A percentile compares a stretch with the other conserved stretches of the same genome.
phyloP scores from a whole-genome alignment of 2,113 vertebrate species.

The Percina caprodes region DNA sequence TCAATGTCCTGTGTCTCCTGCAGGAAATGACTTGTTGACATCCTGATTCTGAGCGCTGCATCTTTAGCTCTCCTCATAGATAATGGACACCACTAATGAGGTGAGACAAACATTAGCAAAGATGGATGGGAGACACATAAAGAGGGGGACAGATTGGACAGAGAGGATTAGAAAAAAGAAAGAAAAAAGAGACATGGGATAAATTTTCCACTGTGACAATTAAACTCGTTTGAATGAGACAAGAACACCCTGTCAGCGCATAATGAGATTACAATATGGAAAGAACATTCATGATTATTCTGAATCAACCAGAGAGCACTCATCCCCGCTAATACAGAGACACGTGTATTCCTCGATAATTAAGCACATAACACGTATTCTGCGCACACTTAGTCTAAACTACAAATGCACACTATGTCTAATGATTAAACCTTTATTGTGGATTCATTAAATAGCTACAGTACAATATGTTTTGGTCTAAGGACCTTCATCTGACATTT shows the following conservation, averaged over 20 bases:
- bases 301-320: constrained; percentile 68
- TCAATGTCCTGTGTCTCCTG: constrained; percentile 32
- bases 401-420: constrained; percentile 10
- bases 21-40: constrained; percentile 77
- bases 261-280: constrained; percentile 80
- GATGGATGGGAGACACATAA: constrained; percentile 29
- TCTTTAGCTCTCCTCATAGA: constrained; percentile 60
- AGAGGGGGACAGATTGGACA: constrained; percentile 5
- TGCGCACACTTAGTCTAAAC: constrained; percentile 24
- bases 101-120: constrained; percentile 32
- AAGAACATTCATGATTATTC: constrained; percentile 76
- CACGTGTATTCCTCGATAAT: constrained; percentile 50
- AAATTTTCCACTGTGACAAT: constrained; percentile 68
- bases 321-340: constrained; percentile 36
- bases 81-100: constrained; percentile 64
- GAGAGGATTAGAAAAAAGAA: constrained; percentile 11
- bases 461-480: too few species aligned
- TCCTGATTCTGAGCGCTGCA: constrained; percentile 62
- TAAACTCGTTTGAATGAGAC: constrained; percentile 67
- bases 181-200: constrained; percentile 40
- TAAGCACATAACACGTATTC: constrained; percentile 62
- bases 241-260: constrained; percentile 73
- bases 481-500: too few species aligned
- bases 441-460: too few species aligned
- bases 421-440: too few species aligned